Evolutionary conservation across 2,888 invertebrate species (phyloP).

Genomic region (Linyphia triangularis): DNA sequence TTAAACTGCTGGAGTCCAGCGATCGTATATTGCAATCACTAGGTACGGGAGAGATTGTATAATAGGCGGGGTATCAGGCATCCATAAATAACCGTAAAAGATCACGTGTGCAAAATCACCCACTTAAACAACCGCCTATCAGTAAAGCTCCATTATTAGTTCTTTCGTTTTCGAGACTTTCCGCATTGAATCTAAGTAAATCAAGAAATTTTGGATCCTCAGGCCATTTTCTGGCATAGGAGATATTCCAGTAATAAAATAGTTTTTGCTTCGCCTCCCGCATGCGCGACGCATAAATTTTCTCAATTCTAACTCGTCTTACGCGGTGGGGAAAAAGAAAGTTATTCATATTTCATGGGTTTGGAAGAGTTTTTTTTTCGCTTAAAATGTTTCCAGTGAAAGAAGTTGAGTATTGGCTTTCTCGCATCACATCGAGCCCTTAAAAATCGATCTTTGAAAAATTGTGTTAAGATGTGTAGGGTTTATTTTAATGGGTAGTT

Average conservation of each 20-base stretch:
- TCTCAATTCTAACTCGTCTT: slow-evolving; percentile 38
- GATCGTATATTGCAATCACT: slow-evolving; percentile 46
- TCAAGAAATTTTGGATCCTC: slow-evolving; percentile 52
- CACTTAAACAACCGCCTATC: slow-evolving; percentile 58
- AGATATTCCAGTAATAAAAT: slow-evolving; percentile 48
- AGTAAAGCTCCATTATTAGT: slow-evolving; percentile 61
- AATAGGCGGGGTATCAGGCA: slow-evolving; percentile 20
- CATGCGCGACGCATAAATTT: slow-evolving; percentile 65
- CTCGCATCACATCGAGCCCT: slow-evolving; percentile 7
- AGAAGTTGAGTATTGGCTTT: slow-evolving; percentile 10
- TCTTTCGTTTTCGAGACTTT: slow-evolving; percentile 38
- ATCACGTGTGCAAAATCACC: slow-evolving; percentile 65
- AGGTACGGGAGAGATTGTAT: slow-evolving; percentile 21
- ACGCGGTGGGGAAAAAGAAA: slow-evolving; percentile 18
- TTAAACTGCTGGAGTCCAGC: slow-evolving; percentile 58
- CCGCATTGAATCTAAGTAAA: slow-evolving; percentile 53
- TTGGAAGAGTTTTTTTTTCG: slow-evolving; percentile 20
- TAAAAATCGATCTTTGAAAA: slow-evolving; percentile 4
- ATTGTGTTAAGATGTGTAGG: too few species aligned
- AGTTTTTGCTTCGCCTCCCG: slow-evolving; percentile 48
- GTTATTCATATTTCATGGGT: slow-evolving; percentile 61
- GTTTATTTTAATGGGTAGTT: neutral
- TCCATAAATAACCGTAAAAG: slow-evolving; percentile 59
- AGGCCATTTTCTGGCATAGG: slow-evolving; percentile 51
- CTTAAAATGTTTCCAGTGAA: slow-evolving; percentile 24